These are phyloP conservation scores for Syngnathus typhle DNA, from an alignment of 2,113 vertebrate species.

Conservation along the genomic window DNA sequence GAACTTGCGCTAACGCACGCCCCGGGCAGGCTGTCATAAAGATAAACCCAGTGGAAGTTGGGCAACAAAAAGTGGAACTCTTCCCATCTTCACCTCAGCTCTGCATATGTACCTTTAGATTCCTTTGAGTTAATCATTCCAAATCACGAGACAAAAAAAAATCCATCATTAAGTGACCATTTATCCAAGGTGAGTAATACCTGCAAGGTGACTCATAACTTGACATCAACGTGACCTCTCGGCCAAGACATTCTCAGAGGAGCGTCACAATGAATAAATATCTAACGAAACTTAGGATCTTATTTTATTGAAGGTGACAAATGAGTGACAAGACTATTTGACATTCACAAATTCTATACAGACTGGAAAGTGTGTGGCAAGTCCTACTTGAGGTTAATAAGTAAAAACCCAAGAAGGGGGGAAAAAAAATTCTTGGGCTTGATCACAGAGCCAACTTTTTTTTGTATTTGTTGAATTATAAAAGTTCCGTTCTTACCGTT, in stretches of 20 bases:
- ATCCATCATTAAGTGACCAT: background rate
- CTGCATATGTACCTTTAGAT: background rate
- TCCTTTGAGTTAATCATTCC: background rate
- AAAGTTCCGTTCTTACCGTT: slow-evolving; percentile 66
- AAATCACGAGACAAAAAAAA: too few species aligned
- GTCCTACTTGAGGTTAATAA: slow-evolving; percentile 70
- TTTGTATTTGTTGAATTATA: background rate
- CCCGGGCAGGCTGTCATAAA: slow-evolving; percentile 57
- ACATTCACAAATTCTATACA: slow-evolving; percentile 5
- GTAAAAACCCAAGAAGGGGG: slow-evolving; percentile 46
- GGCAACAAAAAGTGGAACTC: slow-evolving; percentile 38
- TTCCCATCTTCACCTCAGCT: background rate
- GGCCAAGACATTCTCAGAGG: slow-evolving; percentile 31
- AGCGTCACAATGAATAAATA: slow-evolving; percentile 17
- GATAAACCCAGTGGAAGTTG: slow-evolving; percentile 60
- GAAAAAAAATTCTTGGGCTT: background rate
- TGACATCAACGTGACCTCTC: slow-evolving; percentile 28
- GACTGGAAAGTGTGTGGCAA: slow-evolving; percentile 36
- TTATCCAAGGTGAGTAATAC: background rate
- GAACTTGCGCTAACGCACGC: slow-evolving; percentile 42
- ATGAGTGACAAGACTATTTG: background rate
- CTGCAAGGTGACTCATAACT: slow-evolving; percentile 1
- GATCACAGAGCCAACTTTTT: background rate
- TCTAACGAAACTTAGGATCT: background rate
- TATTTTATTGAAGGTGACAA: background rate